phyloP scores from a whole-genome alignment of 2,797 vertebrate species.

The Toxotes lorentzi region DNA sequence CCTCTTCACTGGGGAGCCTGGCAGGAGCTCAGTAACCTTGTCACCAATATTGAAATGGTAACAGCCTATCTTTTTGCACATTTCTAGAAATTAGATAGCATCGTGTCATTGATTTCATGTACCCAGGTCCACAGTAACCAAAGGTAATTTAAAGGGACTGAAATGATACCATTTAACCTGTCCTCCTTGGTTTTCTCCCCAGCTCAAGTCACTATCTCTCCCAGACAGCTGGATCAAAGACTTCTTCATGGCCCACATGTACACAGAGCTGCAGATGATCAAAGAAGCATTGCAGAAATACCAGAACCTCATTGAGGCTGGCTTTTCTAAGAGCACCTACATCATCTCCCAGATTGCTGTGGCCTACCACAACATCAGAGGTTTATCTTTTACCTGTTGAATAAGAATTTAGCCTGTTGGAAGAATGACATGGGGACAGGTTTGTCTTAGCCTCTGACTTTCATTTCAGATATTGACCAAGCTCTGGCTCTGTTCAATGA shows the following conservation, averaged over 20 bases:
- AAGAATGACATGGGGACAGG: not conserved
- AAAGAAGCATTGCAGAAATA: constrained; percentile 98
- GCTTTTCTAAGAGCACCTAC: constrained; percentile 98
- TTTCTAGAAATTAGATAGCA: not conserved
- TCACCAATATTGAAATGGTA: constrained; percentile 96
- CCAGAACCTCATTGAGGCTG: constrained; percentile 96
- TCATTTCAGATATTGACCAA: constrained; percentile 94
- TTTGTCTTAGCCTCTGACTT: constrained; percentile 20
- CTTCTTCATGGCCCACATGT: constrained; percentile 99
- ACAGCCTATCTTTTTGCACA: not conserved
- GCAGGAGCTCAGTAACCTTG: constrained; percentile 98
- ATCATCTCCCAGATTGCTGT: constrained; percentile 99
- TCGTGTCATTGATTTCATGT: not conserved
- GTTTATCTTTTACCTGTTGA: constrained; percentile 72
- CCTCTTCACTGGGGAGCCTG: constrained; percentile 98
- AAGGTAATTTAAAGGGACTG: not conserved
- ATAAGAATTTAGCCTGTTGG: not conserved
- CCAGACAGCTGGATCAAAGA: constrained; percentile 98
- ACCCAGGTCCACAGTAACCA: not conserved
- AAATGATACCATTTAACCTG: not conserved
- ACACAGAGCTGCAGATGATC: constrained; percentile 98
- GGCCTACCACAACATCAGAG: constrained; percentile 99
- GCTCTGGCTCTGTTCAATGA: constrained; percentile 97
- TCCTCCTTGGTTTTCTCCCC: constrained; percentile 20
- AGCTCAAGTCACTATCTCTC: constrained; percentile 97